Percentiles rank a stretch among this genome's conserved stretches.
Conservation (phyloP, 2,113 vertebrate genomes). For the Ceyx cyanopectus region DNA sequence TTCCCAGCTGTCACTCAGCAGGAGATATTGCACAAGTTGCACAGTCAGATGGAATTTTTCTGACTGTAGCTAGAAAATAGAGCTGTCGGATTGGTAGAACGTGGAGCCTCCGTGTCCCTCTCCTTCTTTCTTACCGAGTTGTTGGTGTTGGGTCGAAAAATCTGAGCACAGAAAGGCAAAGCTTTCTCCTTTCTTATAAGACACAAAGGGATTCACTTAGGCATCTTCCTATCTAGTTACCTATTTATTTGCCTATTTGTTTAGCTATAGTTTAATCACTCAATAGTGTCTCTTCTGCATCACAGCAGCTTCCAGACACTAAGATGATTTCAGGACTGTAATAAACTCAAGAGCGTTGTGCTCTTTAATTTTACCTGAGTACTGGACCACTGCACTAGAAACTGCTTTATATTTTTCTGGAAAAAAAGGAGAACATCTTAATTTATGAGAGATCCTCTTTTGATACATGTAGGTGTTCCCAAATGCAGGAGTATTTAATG, state of each 20-base stretch:
- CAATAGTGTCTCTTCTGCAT: neutral
- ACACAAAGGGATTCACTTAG: neutral
- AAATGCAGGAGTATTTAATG: neutral
- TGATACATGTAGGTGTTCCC: neutral
- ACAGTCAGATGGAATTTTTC: constrained; percentile 29
- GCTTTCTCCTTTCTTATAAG: neutral
- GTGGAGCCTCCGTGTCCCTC: neutral
- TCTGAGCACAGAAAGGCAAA: neutral
- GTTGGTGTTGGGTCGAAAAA: neutral
- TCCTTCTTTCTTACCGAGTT: neutral
- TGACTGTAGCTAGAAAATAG: constrained; percentile 10
- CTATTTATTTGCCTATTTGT: neutral
- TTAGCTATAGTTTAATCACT: neutral
- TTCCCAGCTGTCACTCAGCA: constrained; percentile 50
- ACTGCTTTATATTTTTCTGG: neutral
- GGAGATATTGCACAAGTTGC: constrained; percentile 37
- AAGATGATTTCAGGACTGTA: neutral
- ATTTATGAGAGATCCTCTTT: neutral
- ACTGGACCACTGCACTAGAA: neutral
- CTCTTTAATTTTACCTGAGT: neutral
- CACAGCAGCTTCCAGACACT: neutral
- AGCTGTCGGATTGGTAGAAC: neutral
- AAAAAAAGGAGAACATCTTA: neutral
- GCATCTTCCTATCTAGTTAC: neutral
- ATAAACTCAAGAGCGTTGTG: neutral